Evolutionary conservation across 1,140 invertebrate genomes (phyloP).

Genomic region (Mizuhopecten yessoensis): DNA sequence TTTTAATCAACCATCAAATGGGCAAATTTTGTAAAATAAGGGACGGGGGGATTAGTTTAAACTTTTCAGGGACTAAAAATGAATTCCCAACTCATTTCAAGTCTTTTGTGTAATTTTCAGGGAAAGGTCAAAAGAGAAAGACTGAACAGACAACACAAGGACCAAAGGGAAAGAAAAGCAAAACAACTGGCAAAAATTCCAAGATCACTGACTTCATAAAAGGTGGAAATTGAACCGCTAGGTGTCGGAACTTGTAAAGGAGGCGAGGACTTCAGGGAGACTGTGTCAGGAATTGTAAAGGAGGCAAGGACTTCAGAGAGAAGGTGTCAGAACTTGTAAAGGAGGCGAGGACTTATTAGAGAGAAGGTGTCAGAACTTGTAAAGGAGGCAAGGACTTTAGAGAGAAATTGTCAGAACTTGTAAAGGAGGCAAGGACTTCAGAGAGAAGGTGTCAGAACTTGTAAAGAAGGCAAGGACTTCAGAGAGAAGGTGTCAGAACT

Average conservation of each 20-base stretch:
- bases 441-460: not conserved
- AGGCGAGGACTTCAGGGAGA: not conserved
- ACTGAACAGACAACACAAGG: not conserved
- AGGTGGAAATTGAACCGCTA: not conserved
- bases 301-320: not conserved
- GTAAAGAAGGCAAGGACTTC: not conserved
- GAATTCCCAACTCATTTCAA: too few species aligned
- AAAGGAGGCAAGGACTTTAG: too few species aligned
- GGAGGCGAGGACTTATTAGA: not conserved
- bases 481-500: not conserved
- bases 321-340: not conserved
- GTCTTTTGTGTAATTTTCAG: not conserved
- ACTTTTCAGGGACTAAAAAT: too few species aligned
- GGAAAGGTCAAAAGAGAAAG: conserved; percentile 48
- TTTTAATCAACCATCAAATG: too few species aligned
- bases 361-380: not conserved
- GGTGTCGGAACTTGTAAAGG: not conserved
- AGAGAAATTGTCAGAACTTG: not conserved
- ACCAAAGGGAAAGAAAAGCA: conserved; percentile 26
- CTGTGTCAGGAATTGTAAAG: not conserved
- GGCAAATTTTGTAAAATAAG: too few species aligned
- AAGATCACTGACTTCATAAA: conserved; percentile 51
- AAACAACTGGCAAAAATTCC: conserved; percentile 39
- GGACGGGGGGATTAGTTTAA: too few species aligned
- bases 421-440: not conserved